Evolutionary conservation across 2,113 vertebrate species (phyloP), one percentile per base, ranked within the genome.

Genomic region (Rhinopomastus cyanomelas): DNA sequence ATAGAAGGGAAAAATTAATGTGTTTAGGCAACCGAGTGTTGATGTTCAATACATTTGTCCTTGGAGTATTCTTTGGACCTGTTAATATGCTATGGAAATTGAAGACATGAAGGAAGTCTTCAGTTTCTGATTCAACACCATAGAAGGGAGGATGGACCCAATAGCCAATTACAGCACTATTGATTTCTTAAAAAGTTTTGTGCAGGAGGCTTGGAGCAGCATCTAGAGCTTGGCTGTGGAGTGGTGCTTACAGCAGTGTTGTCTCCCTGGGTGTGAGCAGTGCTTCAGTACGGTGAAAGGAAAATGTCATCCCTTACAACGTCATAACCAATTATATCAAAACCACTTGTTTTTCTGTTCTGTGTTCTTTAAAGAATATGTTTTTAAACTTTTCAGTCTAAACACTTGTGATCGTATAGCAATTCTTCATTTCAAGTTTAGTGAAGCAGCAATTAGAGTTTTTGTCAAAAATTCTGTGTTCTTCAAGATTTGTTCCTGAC

Each of bases 231-330:
- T 37, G 59, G 32, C 22, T 48, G 15, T 27, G 83, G 44, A 67
- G 56, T 36, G 44, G 3, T 22, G 5, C 21, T 5, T 25, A 21
- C 1, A 0, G 8, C 42, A 27, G 44, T 49, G 32, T 4, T 72
- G 48, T 53, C 32, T 72, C 17, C 42, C 19, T 66, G 16, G 37
- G 20, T 30, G 1, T 17, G 12, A 53, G 12, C 46, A 13, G 32
- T 56, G 29, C 12, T 48, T 60, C 39, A 53, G 36, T 76, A 36
- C 48, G 6, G 22, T 67, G 53, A 72, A 71, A 61, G 36, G 52
- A 85, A 88, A 49, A 52, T 53, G 8, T 57, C 16, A 34, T 30
- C 29, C 27, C 15, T 72, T 87, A 42, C 36, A 29, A 9, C 52
- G 37, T 72, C 42, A 62, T 72, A 76, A 30, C 10, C 23, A 42